phyloP scores from a whole-genome alignment of 2,888 invertebrate species.

The Drosophila mimica region DNA sequence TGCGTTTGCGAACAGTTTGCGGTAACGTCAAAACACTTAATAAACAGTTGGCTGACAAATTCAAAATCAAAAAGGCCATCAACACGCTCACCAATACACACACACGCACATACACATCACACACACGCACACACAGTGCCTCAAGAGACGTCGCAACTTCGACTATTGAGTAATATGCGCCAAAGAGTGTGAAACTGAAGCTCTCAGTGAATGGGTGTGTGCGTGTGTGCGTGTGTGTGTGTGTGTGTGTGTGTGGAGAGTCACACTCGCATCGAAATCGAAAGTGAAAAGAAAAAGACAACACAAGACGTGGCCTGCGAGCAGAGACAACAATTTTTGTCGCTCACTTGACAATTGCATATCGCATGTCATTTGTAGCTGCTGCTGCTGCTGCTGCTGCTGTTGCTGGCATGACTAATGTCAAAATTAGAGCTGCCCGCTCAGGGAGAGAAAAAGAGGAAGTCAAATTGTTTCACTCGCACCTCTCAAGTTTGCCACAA shows the following conservation, averaged over 20 bases:
- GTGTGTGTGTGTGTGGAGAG: conserved; percentile 49
- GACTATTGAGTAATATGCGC: conserved; percentile 76
- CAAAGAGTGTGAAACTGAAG: conserved; percentile 60
- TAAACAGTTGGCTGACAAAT: conserved; percentile 82
- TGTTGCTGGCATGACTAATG: conserved; percentile 61
- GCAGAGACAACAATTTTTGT: conserved; percentile 55
- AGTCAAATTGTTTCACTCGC: conserved; percentile 39
- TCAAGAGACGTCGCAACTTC: conserved; percentile 43
- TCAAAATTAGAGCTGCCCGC: conserved; percentile 44
- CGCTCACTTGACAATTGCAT: conserved; percentile 70
- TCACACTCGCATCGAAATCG: conserved; percentile 76
- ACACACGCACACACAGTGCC: conserved; percentile 14
- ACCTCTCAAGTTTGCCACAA: conserved; percentile 52
- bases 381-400: conserved; percentile 14
- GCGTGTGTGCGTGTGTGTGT: conserved; percentile 14
- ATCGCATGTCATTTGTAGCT: conserved; percentile 45
- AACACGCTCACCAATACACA: conserved; percentile 55
- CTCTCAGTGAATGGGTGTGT: conserved; percentile 21
- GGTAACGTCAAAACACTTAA: conserved; percentile 81
- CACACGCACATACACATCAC: background rate
- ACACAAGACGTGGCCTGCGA: conserved; percentile 55
- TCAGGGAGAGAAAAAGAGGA: conserved; percentile 53
- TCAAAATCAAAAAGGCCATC: conserved; percentile 78
- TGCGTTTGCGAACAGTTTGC: conserved; percentile 75
- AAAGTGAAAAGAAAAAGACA: conserved; percentile 77